Evolutionary conservation across 1,140 invertebrate genomes (phyloP).

Genomic region (Drosophila oshimai): DNA sequence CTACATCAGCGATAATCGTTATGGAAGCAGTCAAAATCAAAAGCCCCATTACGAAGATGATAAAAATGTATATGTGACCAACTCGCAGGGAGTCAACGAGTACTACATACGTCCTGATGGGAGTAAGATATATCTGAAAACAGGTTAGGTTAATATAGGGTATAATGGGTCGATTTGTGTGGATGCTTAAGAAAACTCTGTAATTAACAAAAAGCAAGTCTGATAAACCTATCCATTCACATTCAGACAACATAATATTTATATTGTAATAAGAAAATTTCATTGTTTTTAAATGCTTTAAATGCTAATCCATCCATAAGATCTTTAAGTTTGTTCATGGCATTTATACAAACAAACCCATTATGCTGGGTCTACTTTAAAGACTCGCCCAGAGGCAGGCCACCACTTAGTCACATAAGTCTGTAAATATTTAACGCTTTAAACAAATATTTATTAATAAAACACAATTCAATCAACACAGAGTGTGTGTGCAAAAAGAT

Average conservation of each 20-base stretch:
- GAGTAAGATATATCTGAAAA: conserved; percentile 64
- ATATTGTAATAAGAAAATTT: not conserved
- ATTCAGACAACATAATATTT: not conserved
- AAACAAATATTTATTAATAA: conserved; percentile 56
- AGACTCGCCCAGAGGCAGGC: conserved; percentile 39
- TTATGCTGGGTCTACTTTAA: not conserved
- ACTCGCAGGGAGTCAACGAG: conserved; percentile 73
- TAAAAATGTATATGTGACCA: conserved; percentile 80
- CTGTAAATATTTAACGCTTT: conserved; percentile 44
- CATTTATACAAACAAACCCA: not conserved
- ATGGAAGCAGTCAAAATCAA: conserved; percentile 59
- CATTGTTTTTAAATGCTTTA: not conserved
- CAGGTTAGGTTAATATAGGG: conserved; percentile 10
- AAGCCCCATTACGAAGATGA: conserved; percentile 54
- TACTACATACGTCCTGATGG: conserved; percentile 77
- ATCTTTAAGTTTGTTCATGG: not conserved
- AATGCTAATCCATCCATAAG: not conserved
- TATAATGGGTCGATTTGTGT: not conserved
- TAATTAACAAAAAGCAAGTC: too few relatives aligned
- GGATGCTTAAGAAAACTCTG: not conserved
- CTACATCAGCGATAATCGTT: conserved; percentile 67
- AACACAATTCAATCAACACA: conserved; percentile 52
- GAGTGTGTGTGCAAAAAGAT: not conserved
- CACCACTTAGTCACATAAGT: conserved; percentile 37
- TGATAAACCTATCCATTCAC: not conserved